Evolutionary conservation across 2,888 invertebrate genomes (phyloP).

Genomic region (Drosophila cognata): DNA sequence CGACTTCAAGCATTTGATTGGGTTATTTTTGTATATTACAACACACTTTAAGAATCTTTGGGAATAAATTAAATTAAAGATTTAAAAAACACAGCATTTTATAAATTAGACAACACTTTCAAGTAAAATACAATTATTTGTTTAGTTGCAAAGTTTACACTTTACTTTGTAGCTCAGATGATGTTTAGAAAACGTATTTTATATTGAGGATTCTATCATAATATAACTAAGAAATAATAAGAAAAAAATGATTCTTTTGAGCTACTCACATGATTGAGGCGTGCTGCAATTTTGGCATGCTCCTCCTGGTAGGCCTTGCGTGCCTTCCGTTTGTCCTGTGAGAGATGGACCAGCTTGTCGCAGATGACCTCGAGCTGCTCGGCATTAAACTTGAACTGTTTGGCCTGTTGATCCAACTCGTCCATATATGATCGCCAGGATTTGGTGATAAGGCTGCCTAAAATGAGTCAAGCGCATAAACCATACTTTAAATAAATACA

Average conservation of each 20-base stretch:
- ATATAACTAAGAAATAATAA: no score
- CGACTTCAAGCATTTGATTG: neutral
- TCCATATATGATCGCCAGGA: constrained; percentile 95
- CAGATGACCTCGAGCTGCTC: constrained; percentile 93
- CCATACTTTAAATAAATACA: no score
- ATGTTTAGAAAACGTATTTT: neutral
- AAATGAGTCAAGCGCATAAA: neutral
- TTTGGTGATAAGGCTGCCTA: constrained; percentile 88
- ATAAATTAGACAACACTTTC: neutral
- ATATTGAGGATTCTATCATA: neutral
- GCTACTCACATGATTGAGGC: constrained; percentile 91
- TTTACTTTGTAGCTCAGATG: neutral
- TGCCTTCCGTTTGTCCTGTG: constrained; percentile 94
- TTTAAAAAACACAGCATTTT: neutral
- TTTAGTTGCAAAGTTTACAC: neutral
- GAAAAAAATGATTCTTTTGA: neutral
- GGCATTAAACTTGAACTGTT: constrained; percentile 92
- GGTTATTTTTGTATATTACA: neutral
- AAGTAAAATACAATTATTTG: neutral
- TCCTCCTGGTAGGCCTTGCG: constrained; percentile 96
- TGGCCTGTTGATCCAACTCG: constrained; percentile 94
- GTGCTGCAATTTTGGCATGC: constrained; percentile 92
- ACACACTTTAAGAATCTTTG: neutral
- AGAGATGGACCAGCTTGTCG: constrained; percentile 92
- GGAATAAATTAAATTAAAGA: neutral